These are phyloP conservation scores for Emberiza fucata DNA, from an alignment of 2,113 vertebrate species.

Conservation along the genomic window DNA sequence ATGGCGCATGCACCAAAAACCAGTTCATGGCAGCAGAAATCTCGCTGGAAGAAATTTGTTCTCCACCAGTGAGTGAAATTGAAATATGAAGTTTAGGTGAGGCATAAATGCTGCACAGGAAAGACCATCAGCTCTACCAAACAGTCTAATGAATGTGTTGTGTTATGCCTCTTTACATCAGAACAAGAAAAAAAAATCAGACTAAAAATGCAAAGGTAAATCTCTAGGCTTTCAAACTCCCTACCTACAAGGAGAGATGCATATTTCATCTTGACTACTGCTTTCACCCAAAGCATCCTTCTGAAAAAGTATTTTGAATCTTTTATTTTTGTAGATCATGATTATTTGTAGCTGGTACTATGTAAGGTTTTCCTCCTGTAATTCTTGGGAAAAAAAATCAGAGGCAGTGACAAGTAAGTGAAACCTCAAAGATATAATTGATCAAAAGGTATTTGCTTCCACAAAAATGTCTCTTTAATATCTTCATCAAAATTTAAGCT, in stretches of 20 bases:
- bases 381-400: background rate
- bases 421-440: background rate
- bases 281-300: background rate
- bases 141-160: background rate
- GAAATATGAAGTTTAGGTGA: background rate
- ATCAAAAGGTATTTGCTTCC: background rate
- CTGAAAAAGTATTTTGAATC: background rate
- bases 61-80: background rate
- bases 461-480: background rate
- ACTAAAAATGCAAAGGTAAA: background rate
- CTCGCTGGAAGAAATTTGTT: background rate
- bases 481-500: background rate
- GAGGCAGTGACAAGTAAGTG: background rate
- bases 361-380: background rate
- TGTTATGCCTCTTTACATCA: background rate
- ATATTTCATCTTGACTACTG: background rate
- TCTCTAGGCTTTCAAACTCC: background rate
- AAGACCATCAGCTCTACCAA: background rate
- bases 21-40: background rate
- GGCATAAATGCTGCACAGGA: background rate
- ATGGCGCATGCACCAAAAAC: rapidly evolving
- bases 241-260: background rate
- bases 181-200: background rate
- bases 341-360: background rate
- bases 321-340: background rate